Evolutionary conservation across 2,888 invertebrate genomes (phyloP), one percentile per base, ranked within the genome.

Genomic region (Acleris sparsana): DNA sequence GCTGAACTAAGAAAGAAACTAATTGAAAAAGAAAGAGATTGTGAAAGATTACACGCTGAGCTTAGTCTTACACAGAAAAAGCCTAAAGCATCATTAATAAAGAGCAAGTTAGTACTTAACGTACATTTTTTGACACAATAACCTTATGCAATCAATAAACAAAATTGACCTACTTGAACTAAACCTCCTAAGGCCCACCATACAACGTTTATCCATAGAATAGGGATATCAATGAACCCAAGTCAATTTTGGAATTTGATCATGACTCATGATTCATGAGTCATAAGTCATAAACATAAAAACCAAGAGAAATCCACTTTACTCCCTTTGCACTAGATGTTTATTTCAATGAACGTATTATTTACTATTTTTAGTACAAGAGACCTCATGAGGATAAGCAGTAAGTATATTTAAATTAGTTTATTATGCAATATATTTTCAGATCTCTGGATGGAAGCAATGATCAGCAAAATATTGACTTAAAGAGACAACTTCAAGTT

Each of bases 1-100:
- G 94, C 94, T 61, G 95, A 96, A 73, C 86, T 97, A 33, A 93
- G 96, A 69, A 96, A 95, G 81, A 96, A 96, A 79, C 84, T 97
- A 1, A 95, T 96, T 62, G 97, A 97, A 84, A 97, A 97, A 82
- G 97, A 97, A 85, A 93, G 96, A 73, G 96, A 96, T 73, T 95
- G 96, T 75, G 97, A 97, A 86, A 93, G 95, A 72, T 88, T 97
- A 62, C 95, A 96, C 73, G 94, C 95, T 1, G 96, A 97, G 85
- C 85, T 96, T 25, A 94, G 94, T 74, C 80, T 95, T 20, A 88
- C 93, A 16, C 94, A 94, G 74, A 94, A 94, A 80, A 93, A 94
- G 84, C 92, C 94, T 55, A 95, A 95, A 82, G 93, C 92, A 70
- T 93, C 94, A 62, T 88, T 94, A 62, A 91, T 90, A 51, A 95